These are phyloP conservation scores for Keiferia lycopersicella DNA, from an alignment of 2,888 invertebrate species.

Conservation along the genomic window DNA sequence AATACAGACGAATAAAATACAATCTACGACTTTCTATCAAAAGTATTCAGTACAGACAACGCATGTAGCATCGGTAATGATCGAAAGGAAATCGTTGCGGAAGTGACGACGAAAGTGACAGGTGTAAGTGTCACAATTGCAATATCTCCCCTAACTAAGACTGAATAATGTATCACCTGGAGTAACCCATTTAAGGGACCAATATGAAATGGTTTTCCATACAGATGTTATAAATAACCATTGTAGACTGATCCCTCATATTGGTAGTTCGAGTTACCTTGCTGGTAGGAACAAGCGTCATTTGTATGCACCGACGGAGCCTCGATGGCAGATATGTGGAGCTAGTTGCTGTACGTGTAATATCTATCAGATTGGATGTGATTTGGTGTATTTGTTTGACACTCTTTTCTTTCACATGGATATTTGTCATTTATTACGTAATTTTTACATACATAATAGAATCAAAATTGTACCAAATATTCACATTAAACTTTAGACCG, in stretches of 20 bases:
- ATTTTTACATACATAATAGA: background rate
- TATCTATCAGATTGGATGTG: too few species aligned
- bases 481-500: too few species aligned
- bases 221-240: too few species aligned
- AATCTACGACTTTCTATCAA: slow-evolving; percentile 23
- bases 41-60: slow-evolving; percentile 16
- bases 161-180: background rate
- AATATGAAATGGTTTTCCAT: too few species aligned
- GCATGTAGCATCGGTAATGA: background rate
- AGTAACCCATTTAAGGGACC: too few species aligned
- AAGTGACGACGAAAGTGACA: background rate
- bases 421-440: too few species aligned
- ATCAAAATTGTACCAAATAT: too few species aligned
- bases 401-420: too few species aligned
- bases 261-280: too few species aligned
- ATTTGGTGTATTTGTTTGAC: too few species aligned
- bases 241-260: too few species aligned
- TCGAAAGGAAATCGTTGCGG: slow-evolving; percentile 11
- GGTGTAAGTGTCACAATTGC: slow-evolving; percentile 18
- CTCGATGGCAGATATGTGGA: background rate
- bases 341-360: too few species aligned
- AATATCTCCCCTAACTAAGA: slow-evolving; percentile 19
- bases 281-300: background rate
- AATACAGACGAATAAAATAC: background rate
- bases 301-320: slow-evolving; percentile 7